Evolutionary conservation across 92 coral and sea anemone species (phyloP).

Genomic region (Palythoa grandiflora): DNA sequence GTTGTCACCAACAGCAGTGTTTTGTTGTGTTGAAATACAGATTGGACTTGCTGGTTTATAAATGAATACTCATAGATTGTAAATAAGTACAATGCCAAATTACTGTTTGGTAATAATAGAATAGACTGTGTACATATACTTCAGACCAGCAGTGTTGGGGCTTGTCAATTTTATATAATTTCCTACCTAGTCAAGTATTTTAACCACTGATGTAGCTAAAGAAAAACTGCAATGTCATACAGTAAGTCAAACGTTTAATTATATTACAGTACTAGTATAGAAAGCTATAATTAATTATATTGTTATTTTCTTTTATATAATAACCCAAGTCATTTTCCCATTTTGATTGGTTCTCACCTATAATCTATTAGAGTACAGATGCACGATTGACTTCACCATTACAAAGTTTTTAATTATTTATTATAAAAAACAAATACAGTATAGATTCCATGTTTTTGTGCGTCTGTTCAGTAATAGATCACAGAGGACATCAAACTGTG

Average conservation of each 20-base stretch:
- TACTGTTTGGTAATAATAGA: no score
- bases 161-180: no score
- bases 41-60: constrained; percentile 48
- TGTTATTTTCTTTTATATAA: neutral
- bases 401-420: no score
- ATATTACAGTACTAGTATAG: neutral
- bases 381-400: no score
- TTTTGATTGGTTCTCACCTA: no score
- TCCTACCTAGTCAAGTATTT: neutral
- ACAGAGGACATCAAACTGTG: no score
- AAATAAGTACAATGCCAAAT: neutral
- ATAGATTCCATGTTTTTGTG: no score
- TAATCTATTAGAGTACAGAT: no score
- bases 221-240: neutral
- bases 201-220: neutral
- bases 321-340: no score
- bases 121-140: neutral
- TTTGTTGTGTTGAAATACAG: constrained; percentile 70
- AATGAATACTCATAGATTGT: neutral
- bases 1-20: constrained; percentile 38
- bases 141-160: neutral
- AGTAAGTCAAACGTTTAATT: neutral
- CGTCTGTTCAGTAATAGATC: no score
- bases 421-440: no score
- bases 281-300: no score